phyloP scores from a whole-genome alignment of 2,113 vertebrate species.

The Lepidiolamprologus cunningtoni region DNA sequence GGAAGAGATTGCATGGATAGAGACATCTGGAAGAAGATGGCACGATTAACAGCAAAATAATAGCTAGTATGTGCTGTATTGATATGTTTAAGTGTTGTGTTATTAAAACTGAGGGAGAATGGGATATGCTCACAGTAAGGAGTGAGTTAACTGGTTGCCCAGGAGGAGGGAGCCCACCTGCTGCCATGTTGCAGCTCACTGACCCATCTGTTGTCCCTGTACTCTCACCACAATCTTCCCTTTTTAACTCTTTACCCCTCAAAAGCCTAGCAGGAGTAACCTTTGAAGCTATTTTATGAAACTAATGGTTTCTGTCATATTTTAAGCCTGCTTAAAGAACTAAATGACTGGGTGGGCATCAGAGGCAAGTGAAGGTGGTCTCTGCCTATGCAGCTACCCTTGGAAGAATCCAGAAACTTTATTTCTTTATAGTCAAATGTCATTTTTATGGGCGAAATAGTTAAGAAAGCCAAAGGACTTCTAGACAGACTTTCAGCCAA shows the following conservation, averaged over 20 bases:
- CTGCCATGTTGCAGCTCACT: slow-evolving; percentile 43
- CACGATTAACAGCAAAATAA: neutral
- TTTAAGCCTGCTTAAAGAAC: neutral
- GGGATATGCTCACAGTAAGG: neutral
- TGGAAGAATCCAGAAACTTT: neutral
- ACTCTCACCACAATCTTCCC: neutral
- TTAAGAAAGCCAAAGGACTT: neutral
- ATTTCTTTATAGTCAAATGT: neutral
- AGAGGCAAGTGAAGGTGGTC: neutral
- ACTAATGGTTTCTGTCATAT: neutral
- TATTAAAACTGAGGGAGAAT: neutral
- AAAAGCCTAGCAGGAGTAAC: neutral
- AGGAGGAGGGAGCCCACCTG: neutral
- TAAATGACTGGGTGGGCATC: neutral
- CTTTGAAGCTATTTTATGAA: neutral
- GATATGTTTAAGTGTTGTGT: neutral
- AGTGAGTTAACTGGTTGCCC: neutral
- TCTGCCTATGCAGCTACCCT: neutral
- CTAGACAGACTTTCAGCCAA: neutral
- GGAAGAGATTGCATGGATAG: neutral
- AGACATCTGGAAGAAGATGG: neutral
- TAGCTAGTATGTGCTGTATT: neutral
- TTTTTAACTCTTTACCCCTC: neutral
- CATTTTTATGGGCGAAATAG: neutral
- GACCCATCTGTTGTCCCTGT: slow-evolving; percentile 12